Evolutionary conservation across 2,113 vertebrate species (phyloP).

Genomic region (Diadophis punctatus): DNA sequence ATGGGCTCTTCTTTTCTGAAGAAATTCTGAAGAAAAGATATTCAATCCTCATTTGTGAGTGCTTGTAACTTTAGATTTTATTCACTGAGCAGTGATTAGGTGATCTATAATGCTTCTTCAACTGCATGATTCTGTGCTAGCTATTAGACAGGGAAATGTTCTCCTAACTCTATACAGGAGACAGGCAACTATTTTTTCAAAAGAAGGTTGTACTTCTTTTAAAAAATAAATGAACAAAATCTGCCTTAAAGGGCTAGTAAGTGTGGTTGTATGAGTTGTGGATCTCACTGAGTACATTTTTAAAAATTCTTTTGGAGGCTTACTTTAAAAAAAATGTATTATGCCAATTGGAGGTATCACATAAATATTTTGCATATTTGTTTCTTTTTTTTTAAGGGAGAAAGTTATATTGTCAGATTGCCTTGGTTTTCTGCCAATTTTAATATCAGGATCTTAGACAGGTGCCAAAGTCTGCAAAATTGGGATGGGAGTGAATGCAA

Average conservation of each 20-base stretch:
- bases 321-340: neutral
- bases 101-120: neutral
- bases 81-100: neutral
- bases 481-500: neutral
- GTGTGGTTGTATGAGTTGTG: neutral
- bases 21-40: neutral
- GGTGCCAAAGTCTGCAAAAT: neutral
- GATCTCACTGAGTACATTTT: neutral
- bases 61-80: neutral
- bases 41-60: neutral
- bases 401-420: neutral
- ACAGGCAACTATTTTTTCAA: neutral
- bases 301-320: neutral
- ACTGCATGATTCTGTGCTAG: neutral
- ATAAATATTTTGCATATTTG: neutral
- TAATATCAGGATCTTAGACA: neutral
- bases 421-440: neutral
- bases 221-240: neutral
- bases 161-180: neutral
- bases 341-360: neutral
- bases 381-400: neutral
- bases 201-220: neutral
- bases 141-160: neutral
- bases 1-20: neutral
- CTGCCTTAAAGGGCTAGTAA: neutral